A percentile compares a stretch with the other conserved stretches of the same genome.
Conservation (phyloP, 2,888 invertebrate genomes). For the Sycophila texana region DNA sequence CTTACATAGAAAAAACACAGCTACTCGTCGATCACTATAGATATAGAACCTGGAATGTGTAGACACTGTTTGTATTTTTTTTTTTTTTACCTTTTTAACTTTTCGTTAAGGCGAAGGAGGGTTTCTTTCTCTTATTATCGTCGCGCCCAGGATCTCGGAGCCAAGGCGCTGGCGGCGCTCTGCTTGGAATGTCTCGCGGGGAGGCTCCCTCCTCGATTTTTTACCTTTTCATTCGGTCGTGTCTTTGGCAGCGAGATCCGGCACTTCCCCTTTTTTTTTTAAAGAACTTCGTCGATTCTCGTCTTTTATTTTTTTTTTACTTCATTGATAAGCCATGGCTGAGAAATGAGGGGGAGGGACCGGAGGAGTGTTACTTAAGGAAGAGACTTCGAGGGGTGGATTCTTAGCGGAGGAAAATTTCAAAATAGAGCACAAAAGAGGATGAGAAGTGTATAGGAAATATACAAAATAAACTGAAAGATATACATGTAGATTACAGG, state of each 20-base stretch:
- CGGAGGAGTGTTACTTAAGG: neutral
- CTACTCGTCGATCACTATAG: conserved; percentile 57
- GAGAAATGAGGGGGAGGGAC: conserved; percentile 26
- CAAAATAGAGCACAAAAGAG: conserved; percentile 14
- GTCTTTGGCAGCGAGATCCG: conserved; percentile 45
- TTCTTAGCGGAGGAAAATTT: neutral
- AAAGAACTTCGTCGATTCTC: conserved; percentile 31
- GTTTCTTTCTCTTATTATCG: conserved; percentile 4
- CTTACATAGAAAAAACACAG: conserved; percentile 58
- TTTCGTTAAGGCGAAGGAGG: conserved; percentile 39
- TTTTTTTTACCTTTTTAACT: conserved; percentile 38
- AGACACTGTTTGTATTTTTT: conserved; percentile 6
- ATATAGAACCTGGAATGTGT: conserved; percentile 55
- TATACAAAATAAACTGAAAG: conserved; percentile 5
- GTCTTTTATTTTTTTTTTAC: conserved; percentile 13
- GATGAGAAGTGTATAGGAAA: conserved; percentile 23
- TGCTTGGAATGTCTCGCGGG: conserved; percentile 39
- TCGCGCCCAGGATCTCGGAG: conserved; percentile 33
- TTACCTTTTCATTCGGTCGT: conserved; percentile 22
- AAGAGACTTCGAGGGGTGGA: neutral
- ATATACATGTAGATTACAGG: neutral
- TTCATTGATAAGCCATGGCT: conserved; percentile 21
- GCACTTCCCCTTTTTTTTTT: conserved; percentile 18
- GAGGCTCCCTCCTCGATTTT: neutral
- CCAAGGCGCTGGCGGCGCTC: conserved; percentile 18